Evolutionary conservation across 2,113 vertebrate genomes (phyloP), one percentile per base, ranked within the genome.

Genomic region (Colistium nudipinnis): DNA sequence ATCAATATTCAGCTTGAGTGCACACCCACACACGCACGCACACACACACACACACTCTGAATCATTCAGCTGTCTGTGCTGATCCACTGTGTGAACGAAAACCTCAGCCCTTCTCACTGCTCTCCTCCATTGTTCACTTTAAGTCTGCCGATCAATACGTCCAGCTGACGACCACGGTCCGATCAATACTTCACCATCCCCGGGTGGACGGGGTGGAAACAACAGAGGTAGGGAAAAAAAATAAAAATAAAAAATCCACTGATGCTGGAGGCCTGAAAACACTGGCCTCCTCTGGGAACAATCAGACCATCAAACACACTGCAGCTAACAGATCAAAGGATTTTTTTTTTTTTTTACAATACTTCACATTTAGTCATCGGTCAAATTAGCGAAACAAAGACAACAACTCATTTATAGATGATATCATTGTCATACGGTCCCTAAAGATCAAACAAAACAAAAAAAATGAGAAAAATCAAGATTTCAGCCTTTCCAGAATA

Each of bases 1-100:
- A 68, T 81, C 57, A 72, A 77, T 84, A 65, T 14, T 56, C 19
- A 70, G 17, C 25, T 28, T 5, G 24, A 7, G 0, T 2, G 22
- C 2, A 28, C 7, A 44, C 14, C 28, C 24, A 68, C 49, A 55
- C 22, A 73, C 33, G 33, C 57, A 43, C 59, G 25, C n/a, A 44
- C 24, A 53, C 35, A 59, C 27, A 36, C 53, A 45, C 22, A 63
- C 49, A 66, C 47, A 38, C 27, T 45, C 0, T n/a, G 11, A 78
- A 51, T 73, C 36, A n/a, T n/a, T n/a, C 74, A 87, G 66, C 78
- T 83, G 74, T 45, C 16, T 31, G 24, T 33, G 19, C 62, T 73
- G 31, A 59, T 63, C 57, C 43, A 35, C 74, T 90, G 87, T 91
- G 90, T 90, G 91, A 93, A 93, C 83, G 53, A 35, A 79, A 78